Base-by-base conservation (phyloP, 2,113 vertebrate species). In the Chionodraco myersi region DNA sequence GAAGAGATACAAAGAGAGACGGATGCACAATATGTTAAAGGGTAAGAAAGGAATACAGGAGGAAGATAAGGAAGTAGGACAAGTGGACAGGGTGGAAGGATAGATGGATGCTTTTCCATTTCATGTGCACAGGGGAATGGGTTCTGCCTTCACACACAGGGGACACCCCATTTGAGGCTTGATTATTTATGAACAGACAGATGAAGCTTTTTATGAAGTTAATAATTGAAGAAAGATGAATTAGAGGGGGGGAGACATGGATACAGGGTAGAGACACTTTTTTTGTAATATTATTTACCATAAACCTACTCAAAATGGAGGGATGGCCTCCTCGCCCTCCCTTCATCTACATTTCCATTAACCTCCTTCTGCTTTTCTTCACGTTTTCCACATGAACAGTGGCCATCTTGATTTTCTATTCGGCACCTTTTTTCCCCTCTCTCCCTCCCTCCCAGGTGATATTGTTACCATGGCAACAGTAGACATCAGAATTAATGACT, bases 201-300 rank as follows among this genome's bases (percentile, higher is more conserved):
- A 93, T 91, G 91, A 73, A 75, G 91, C 92, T 92, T 94, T 94
- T 94, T 93, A 94, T 93, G 85, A 65, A 76, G 82, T 94, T 89
- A 94, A 95, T 94, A 93, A 94, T 94, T 94, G 49, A 95, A 86
- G 81, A 79, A 81, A 88, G 62, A 90, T 77, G 82, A 89, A 85
- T 84, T 72, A 69, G 36, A 44, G 44, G 49, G n/a, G 18, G 3
- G 13, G 41, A 41, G 36, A 41, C 36, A 7, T 41, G 36, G 36
- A 41, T 41, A 41, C 11, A 11, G 52, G 26, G 36, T 41, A 45
- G 8, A 26, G 21, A n/a, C 47, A 69, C 11, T 18, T 34, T 61
- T 7, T 23, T 47, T 47, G 47, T 3, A 3, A 59, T 41, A 47
- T 10, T 18, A 12, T 80, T 77, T 41, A 45, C 47, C 18, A 54